phyloP scores from a whole-genome alignment of 2,888 invertebrate genomes.

The Lithophane leautieri region DNA sequence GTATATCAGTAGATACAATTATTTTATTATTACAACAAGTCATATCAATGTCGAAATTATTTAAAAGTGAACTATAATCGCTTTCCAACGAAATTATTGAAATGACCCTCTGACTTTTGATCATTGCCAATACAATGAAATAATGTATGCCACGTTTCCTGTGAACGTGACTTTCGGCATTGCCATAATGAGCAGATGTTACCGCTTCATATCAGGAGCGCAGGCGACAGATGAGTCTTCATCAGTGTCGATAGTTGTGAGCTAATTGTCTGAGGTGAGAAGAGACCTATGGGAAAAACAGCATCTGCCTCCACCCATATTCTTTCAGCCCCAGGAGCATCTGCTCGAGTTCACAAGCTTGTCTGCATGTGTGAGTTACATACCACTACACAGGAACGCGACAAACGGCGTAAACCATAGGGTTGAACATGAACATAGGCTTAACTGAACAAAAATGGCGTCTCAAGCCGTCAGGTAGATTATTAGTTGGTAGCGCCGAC shows the following conservation, averaged over 20 bases:
- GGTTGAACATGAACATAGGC: neutral
- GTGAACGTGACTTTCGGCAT: neutral
- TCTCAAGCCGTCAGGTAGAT: no score
- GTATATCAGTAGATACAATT: neutral
- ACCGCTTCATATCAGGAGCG: neutral
- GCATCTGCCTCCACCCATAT: no score
- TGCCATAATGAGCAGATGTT: neutral
- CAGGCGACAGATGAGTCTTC: neutral
- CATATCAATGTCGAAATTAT: neutral
- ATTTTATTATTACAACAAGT: neutral
- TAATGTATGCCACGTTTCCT: neutral
- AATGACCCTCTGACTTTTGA: neutral
- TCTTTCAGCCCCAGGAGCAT: neutral
- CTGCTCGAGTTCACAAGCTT: no score
- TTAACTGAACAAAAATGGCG: neutral
- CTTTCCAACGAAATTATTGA: neutral
- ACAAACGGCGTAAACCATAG: no score
- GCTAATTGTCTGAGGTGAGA: no score
- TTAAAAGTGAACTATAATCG: neutral
- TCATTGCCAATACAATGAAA: neutral
- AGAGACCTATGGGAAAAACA: neutral
- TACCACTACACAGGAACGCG: no score
- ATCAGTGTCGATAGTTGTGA: neutral
- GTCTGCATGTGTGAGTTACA: no score
- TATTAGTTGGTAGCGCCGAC: no score